These are phyloP conservation scores for Siderastrea radians DNA, from an alignment of 92 coral and sea anemone genomes.

Conservation along the genomic window DNA sequence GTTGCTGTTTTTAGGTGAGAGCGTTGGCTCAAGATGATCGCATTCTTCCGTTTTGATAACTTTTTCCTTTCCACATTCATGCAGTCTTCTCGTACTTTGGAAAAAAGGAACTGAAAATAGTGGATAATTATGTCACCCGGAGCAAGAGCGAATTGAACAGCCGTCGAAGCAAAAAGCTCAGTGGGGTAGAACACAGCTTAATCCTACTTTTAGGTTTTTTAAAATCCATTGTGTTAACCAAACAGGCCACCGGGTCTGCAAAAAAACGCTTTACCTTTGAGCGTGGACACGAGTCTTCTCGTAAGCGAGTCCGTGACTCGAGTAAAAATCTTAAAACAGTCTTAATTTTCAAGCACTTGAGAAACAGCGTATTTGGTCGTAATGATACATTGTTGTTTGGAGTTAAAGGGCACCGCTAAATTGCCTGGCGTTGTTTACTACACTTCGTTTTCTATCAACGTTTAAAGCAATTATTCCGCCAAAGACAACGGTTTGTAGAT, in stretches of 20 bases:
- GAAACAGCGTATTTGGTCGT: not conserved
- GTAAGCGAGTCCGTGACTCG: not conserved
- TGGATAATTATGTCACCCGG: constrained; percentile 10
- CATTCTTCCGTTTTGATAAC: not conserved
- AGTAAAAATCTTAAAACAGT: not conserved
- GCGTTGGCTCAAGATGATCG: constrained; percentile 1
- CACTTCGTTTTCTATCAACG: constrained; percentile 38
- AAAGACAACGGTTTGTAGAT: constrained; percentile 47
- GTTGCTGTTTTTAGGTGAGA: not conserved
- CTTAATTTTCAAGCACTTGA: constrained; percentile 25
- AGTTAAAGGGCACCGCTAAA: constrained; percentile 47
- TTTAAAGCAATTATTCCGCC: constrained; percentile 57
- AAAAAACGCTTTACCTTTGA: not conserved
- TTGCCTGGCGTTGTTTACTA: constrained; percentile 40
- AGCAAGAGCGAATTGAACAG: constrained; percentile 11
- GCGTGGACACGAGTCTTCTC: not conserved
- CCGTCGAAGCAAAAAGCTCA: constrained; percentile 10
- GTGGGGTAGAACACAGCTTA: constrained; percentile 14
- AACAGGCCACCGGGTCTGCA: constrained; percentile 18
- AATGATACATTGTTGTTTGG: constrained; percentile 32
- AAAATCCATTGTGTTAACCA: constrained; percentile 4
- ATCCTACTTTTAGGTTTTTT: not conserved
- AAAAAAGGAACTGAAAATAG: not conserved
- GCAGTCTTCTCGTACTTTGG: not conserved
- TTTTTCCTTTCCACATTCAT: not conserved